Conservation (phyloP, 2,888 invertebrate genomes). For the Odontothrips loti region DNA sequence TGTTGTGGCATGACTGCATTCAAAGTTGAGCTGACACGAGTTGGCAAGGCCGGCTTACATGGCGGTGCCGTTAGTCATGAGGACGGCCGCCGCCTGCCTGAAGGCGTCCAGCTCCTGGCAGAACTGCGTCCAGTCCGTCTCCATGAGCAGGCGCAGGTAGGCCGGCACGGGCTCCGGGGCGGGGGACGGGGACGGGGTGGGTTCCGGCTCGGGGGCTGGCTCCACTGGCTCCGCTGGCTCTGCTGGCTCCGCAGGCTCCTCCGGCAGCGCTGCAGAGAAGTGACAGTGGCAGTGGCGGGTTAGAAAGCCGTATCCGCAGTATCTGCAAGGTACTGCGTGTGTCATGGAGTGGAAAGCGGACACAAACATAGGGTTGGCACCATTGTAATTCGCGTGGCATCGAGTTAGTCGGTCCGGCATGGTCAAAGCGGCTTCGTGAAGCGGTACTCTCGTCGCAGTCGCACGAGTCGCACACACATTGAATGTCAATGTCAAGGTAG, state of each 20-base stretch:
- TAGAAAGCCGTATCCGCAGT: background rate
- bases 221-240: background rate
- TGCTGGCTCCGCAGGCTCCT: slow-evolving; percentile 21
- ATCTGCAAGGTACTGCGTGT: too few species aligned
- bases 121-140: slow-evolving; percentile 31
- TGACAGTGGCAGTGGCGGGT: background rate
- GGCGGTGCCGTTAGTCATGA: slow-evolving; percentile 30
- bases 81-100: slow-evolving; percentile 32
- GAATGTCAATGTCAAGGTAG: too few species aligned
- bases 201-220: slow-evolving; percentile 11
- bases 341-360: too few species aligned
- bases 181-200: background rate
- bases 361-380: too few species aligned
- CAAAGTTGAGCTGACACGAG: too few species aligned
- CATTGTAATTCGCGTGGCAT: too few species aligned
- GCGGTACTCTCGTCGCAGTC: too few species aligned
- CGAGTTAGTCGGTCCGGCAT: too few species aligned
- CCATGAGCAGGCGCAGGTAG: slow-evolving; percentile 29
- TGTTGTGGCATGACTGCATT: too few species aligned
- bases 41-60: slow-evolving; percentile 12
- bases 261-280: slow-evolving; percentile 12
- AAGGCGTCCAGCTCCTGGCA: slow-evolving; percentile 32
- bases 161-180: slow-evolving; percentile 28
- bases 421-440: too few species aligned
- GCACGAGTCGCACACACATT: too few species aligned